These are phyloP conservation scores for Anomalospiza imberbis DNA, from an alignment of 2,797 vertebrate species.

Conservation along the genomic window DNA sequence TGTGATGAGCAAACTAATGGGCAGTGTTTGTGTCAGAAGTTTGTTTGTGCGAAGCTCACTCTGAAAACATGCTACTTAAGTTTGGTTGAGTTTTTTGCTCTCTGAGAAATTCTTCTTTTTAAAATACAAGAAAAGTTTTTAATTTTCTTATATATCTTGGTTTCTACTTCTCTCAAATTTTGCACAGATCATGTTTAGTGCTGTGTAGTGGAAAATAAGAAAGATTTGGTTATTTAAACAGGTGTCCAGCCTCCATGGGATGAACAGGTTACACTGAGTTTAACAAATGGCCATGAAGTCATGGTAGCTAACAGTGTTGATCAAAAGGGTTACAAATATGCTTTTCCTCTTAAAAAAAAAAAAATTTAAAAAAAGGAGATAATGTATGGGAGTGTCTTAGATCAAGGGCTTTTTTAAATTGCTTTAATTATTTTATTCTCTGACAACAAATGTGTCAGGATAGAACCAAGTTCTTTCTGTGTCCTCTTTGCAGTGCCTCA, in stretches of 20 bases:
- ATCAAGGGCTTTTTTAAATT: background rate
- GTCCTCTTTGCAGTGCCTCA: background rate
- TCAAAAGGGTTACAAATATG: background rate
- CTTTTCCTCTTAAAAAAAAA: background rate
- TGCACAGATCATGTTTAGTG: background rate
- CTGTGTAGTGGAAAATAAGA: no score
- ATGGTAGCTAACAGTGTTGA: background rate
- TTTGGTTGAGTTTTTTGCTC: background rate
- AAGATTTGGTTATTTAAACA: background rate
- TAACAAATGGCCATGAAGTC: background rate
- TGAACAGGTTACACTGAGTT: background rate
- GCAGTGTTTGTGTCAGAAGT: background rate
- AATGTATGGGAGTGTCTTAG: background rate
- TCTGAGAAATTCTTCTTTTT: background rate
- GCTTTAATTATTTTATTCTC: background rate
- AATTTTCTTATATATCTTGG: background rate
- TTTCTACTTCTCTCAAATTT: background rate
- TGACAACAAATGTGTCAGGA: background rate
- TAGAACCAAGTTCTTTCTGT: background rate
- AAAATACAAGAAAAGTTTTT: background rate
- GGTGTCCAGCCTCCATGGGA: background rate
- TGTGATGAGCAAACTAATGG: background rate
- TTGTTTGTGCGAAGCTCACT: background rate
- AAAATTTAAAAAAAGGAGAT: no score
- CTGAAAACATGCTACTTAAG: background rate